These are phyloP conservation scores for Calliopsis andreniformis DNA, from an alignment of 1,140 invertebrate genomes.

Conservation along the genomic window DNA sequence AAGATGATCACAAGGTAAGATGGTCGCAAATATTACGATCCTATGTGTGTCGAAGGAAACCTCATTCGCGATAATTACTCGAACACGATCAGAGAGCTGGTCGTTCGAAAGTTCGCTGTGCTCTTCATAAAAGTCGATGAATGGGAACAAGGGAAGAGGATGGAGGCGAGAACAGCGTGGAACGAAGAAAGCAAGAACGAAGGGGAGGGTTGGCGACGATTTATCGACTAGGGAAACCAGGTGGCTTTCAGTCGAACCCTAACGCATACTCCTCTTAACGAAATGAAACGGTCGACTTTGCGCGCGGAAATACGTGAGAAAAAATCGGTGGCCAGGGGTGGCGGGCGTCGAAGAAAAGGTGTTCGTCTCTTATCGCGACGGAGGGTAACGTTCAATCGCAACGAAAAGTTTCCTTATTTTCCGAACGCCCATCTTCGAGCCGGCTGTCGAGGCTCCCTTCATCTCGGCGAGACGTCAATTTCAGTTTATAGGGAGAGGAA, in stretches of 20 bases:
- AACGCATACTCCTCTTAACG: slow-evolving; percentile 53
- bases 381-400: slow-evolving; percentile 51
- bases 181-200: neutral
- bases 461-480: slow-evolving; percentile 36
- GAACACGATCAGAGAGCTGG: slow-evolving; percentile 5
- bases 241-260: slow-evolving; percentile 57
- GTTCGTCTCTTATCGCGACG: slow-evolving; percentile 46
- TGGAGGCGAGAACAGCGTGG: neutral
- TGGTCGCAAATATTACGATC: too few species aligned
- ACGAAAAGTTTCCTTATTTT: slow-evolving; percentile 63
- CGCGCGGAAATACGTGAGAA: slow-evolving; percentile 22
- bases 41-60: neutral
- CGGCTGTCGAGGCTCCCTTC: neutral
- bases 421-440: slow-evolving; percentile 39
- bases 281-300: slow-evolving; percentile 58
- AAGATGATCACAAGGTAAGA: neutral
- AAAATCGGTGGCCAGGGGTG: slow-evolving; percentile 6
- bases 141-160: slow-evolving; percentile 18
- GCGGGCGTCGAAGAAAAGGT: slow-evolving; percentile 11
- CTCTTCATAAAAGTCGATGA: slow-evolving; percentile 23
- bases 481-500: slow-evolving; percentile 23
- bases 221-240: slow-evolving; percentile 57
- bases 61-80: slow-evolving; percentile 16
- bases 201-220: slow-evolving; percentile 37
- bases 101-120: slow-evolving; percentile 19